These are phyloP conservation scores for Phalacrocorax aristotelis DNA, from an alignment of 2,113 vertebrate species.

Conservation along the genomic window DNA sequence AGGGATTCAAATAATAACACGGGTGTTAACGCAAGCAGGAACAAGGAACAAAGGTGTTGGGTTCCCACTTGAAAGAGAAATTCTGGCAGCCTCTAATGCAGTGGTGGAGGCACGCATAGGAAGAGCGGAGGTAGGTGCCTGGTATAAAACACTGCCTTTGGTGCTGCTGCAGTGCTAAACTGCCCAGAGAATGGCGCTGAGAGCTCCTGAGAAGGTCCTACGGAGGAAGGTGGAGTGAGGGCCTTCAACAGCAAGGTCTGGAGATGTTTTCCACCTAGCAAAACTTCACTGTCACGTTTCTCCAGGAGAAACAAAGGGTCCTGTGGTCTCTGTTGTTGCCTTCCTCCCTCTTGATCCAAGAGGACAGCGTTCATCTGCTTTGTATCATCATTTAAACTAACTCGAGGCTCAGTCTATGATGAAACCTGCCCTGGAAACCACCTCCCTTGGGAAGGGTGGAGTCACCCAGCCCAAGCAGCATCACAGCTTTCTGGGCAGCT, in stretches of 20 bases:
- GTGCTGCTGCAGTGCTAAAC: background rate
- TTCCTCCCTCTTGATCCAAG: background rate
- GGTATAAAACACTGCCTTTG: background rate
- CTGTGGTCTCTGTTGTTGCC: background rate
- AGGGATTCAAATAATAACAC: background rate
- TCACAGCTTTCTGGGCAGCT: background rate
- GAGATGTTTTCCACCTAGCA: background rate
- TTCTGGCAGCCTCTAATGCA: background rate
- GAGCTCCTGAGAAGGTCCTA: background rate
- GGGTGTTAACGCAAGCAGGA: background rate
- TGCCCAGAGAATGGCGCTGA: fast-evolving
- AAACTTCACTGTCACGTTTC: background rate
- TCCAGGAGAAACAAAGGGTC: background rate
- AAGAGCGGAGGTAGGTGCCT: background rate
- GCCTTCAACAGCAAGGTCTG: background rate
- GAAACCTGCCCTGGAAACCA: constrained; percentile 47
- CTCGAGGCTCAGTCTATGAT: background rate
- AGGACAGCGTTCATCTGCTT: background rate
- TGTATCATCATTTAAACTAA: background rate
- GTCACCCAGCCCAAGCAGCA: background rate
- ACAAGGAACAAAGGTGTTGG: background rate
- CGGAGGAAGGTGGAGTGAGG: background rate
- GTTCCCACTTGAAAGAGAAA: background rate
- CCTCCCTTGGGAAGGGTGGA: constrained; percentile 22
- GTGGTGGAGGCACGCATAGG: fast-evolving